Percentiles rank a stretch among this genome's conserved stretches.
These are phyloP conservation scores for Canis aureus DNA, from an alignment of 2,113 vertebrate genomes.

Conservation along the genomic window DNA sequence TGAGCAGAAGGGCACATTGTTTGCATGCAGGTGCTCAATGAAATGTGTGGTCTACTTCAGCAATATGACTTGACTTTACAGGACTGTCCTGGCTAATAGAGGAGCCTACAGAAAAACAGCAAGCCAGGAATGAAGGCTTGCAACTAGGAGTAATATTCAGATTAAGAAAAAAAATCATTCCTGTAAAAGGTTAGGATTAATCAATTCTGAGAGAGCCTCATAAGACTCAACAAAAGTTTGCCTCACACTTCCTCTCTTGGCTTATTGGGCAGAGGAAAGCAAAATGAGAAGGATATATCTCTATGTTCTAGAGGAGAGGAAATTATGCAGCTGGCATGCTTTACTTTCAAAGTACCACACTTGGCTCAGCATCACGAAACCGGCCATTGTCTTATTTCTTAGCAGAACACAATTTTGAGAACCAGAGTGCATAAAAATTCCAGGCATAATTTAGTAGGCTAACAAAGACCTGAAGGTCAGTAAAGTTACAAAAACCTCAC, in stretches of 20 bases:
- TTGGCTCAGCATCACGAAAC: neutral
- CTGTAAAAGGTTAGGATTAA: neutral
- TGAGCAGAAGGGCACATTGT: neutral
- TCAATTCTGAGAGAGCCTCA: neutral
- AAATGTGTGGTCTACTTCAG: neutral
- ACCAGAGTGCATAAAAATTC: neutral
- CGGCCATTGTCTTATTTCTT: neutral
- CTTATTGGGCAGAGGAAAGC: neutral
- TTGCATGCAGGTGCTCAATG: neutral
- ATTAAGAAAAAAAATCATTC: neutral
- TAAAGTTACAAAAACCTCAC: neutral
- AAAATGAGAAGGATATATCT: neutral
- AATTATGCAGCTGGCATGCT: neutral
- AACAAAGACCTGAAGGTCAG: neutral
- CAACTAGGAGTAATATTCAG: neutral
- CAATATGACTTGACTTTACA: neutral
- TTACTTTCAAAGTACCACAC: neutral
- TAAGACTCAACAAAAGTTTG: neutral
- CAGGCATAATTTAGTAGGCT: neutral
- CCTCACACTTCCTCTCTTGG: neutral
- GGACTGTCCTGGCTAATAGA: neutral
- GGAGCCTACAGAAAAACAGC: neutral
- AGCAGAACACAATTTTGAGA: constrained; percentile 18
- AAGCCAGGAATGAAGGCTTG: neutral
- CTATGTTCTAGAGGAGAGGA: accelerated